Base-by-base conservation (phyloP, 2,888 invertebrate species). In the Aleiodes alternator region DNA sequence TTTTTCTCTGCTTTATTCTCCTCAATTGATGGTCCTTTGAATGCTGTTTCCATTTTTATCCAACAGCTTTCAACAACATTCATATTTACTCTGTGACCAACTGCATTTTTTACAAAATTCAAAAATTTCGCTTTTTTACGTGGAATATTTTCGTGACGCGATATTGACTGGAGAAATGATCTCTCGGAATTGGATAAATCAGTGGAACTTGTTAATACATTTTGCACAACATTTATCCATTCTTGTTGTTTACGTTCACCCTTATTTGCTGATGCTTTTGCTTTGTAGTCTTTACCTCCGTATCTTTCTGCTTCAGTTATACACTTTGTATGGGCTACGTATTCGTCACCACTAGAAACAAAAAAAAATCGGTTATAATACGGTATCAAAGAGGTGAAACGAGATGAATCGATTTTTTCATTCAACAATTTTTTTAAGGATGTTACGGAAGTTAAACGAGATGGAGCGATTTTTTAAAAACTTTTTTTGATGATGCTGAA, bases 161-260 rank as follows among this genome's bases (percentile, higher is more conserved):
- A 93, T 68, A 97, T 91, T 4, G 91, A 91, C 80, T 94, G 92
- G 53, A 97, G 92, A 51, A 96, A 90, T 73, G 90, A 91, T 68
- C 91, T 91, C 14, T 94, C 91, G 57, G 92, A 90, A 0, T 91
- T 90, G 4, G 92, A 91, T 31, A 94, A 89, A 82, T 90, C 90
- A 43, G 88, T 87, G 56, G 92, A 91, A 79, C 92, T 92, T 43
- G 92, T 92, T 16, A 95, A 88, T 5, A 95, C 93, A 29, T 92
- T 91, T 76, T 93, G 93, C 12, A 96, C 92, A 88, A 93, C 92
- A 85, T 94, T 93, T 14, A 94, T 91, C 97, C 97, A 98, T 68
- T 92, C 92, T 84, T 94, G 94, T 88, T 98, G 98, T 86, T 97
- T 97, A 80, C 92, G 93, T 86, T 96, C 96, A 7, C 97, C 97